A percentile compares a stretch with the other conserved stretches of the same genome.
These are phyloP conservation scores for Tetramorium parvispinum DNA, from an alignment of 1,140 invertebrate genomes.

Conservation along the genomic window DNA sequence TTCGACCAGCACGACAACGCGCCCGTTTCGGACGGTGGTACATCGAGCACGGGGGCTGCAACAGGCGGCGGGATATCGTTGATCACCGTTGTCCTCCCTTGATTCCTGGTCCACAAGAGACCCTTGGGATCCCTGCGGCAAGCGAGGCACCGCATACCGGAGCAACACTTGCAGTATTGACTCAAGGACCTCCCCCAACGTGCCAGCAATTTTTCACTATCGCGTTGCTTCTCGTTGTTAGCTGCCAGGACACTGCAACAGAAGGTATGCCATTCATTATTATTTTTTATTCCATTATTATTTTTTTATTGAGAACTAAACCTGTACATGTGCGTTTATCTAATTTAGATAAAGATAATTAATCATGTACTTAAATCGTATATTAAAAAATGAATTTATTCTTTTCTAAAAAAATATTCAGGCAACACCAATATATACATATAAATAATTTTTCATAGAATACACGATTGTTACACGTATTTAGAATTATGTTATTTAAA, in stretches of 20 bases:
- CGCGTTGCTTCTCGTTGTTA: conserved; percentile 24
- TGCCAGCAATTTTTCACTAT: conserved; percentile 66
- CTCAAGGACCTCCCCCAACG: conserved; percentile 76
- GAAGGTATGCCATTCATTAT: not conserved
- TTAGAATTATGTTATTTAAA: not conserved
- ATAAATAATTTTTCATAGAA: not conserved
- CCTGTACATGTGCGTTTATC: not conserved
- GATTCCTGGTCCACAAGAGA: conserved; percentile 77
- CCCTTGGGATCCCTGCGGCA: conserved; percentile 80
- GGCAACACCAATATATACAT: not conserved
- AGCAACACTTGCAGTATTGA: conserved; percentile 77
- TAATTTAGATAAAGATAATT: not conserved
- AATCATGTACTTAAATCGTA: not conserved
- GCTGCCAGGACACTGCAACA: conserved; percentile 31
- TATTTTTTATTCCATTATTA: not conserved
- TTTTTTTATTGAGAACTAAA: not conserved
- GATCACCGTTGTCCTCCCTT: conserved; percentile 48
- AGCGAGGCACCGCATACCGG: conserved; percentile 81
- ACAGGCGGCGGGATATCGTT: conserved; percentile 52
- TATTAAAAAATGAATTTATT: not conserved
- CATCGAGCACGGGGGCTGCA: not conserved
- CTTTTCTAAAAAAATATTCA: conserved; percentile 7
- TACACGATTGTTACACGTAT: not conserved
- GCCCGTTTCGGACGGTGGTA: not conserved
- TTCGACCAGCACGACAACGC: conserved; percentile 75